phyloP scores from a whole-genome alignment of 2,113 vertebrate species.

The Corythaeola cristata region DNA sequence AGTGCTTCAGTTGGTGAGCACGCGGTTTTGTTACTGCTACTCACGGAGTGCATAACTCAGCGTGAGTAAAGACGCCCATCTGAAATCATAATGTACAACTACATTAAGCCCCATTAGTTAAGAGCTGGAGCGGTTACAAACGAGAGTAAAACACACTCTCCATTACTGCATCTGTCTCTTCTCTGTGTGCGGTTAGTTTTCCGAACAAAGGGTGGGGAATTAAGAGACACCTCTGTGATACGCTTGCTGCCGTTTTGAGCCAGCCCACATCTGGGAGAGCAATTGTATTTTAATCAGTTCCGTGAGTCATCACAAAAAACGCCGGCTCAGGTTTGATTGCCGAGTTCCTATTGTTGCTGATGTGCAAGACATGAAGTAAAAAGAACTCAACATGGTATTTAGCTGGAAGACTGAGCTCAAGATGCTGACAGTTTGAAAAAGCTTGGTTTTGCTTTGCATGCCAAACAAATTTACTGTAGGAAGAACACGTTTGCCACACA shows the following conservation, averaged over 20 bases:
- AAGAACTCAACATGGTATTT: neutral
- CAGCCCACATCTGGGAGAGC: constrained; percentile 1
- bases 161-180: neutral
- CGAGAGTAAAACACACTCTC: neutral
- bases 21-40: neutral
- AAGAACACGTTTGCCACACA: neutral
- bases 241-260: neutral
- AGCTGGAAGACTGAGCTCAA: constrained; percentile 21
- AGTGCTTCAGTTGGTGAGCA: rapidly evolving
- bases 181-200: neutral
- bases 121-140: constrained; percentile 6
- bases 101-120: constrained; percentile 19
- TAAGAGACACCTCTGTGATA: neutral
- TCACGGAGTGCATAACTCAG: neutral
- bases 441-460: neutral
- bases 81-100: neutral
- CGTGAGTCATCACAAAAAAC: constrained; percentile 1
- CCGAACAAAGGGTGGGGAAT: constrained; percentile 23
- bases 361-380: neutral
- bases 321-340: constrained; percentile 38
- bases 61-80: neutral
- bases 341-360: neutral
- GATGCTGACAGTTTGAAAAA: constrained; percentile 44
- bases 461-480: neutral
- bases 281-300: constrained; percentile 8